A percentile compares a stretch with the other conserved stretches of the same genome.
Evolutionary conservation across 2,797 vertebrate species (phyloP).

Genomic region (Delichon dasypus): DNA sequence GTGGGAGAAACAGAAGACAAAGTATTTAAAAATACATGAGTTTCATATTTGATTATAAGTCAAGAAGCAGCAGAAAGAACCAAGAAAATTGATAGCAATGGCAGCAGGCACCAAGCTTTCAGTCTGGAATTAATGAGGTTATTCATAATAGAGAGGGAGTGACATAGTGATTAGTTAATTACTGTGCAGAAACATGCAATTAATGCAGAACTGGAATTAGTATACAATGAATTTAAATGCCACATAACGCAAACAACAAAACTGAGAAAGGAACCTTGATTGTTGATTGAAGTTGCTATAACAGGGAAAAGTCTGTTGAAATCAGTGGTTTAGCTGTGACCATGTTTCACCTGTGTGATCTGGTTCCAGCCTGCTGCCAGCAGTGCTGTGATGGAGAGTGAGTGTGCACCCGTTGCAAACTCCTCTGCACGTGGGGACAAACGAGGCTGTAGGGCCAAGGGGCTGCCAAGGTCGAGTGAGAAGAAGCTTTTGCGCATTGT

Average conservation of each 20-base stretch:
- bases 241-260: slow-evolving; percentile 52
- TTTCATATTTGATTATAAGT: slow-evolving; percentile 79
- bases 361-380: not conserved
- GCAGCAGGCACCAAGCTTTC: slow-evolving; percentile 53
- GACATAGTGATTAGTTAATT: slow-evolving; percentile 76
- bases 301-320: not conserved
- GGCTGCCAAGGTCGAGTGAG: not conserved
- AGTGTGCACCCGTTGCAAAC: not conserved
- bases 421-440: rapidly evolving
- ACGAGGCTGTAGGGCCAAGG: not conserved
- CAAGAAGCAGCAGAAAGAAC: slow-evolving; percentile 61
- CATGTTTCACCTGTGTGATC: not conserved
- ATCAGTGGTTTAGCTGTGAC: slow-evolving; percentile 1
- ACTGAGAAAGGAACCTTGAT: slow-evolving; percentile 57
- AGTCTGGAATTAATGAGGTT: slow-evolving; percentile 71
- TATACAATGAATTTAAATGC: slow-evolving; percentile 70
- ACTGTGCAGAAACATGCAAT: slow-evolving; percentile 68
- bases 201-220: slow-evolving; percentile 71
- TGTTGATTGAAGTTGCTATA: slow-evolving; percentile 40
- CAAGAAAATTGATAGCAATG: slow-evolving; percentile 17
- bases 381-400: not conserved
- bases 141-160: slow-evolving; percentile 70
- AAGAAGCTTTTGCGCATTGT: not conserved
- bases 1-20: slow-evolving; percentile 73
- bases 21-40: slow-evolving; percentile 81